Evolutionary conservation across 2,797 vertebrate species (phyloP).

Genomic region (Molossus molossus): DNA sequence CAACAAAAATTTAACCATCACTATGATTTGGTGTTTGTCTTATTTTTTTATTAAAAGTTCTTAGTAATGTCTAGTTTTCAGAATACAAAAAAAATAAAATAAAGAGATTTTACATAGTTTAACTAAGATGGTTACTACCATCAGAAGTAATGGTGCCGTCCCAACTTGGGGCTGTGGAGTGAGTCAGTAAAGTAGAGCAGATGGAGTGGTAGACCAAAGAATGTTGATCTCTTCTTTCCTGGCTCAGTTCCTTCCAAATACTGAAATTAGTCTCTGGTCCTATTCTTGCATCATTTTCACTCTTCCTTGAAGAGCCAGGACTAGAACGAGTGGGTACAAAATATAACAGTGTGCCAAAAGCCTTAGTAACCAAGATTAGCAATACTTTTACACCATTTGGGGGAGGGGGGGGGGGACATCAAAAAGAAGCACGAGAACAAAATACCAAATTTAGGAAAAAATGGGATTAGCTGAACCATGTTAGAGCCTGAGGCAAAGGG

Average conservation of each 20-base stretch:
- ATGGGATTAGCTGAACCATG: background rate
- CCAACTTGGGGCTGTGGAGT: background rate
- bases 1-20: background rate
- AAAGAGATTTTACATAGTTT: background rate
- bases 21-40: background rate
- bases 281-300: constrained; percentile 1
- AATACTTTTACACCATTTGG: background rate
- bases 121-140: background rate
- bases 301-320: background rate
- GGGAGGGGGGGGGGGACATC: too few species aligned
- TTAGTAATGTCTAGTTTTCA: constrained; percentile 20
- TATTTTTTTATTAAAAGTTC: constrained; percentile 14
- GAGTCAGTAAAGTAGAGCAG: background rate
- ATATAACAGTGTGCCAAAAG: background rate
- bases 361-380: background rate
- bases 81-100: background rate
- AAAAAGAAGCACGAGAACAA: background rate
- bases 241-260: background rate
- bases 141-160: background rate
- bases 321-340: background rate
- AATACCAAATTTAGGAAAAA: background rate
- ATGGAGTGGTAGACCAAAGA: background rate
- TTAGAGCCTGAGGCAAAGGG: background rate
- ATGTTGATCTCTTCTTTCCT: background rate
- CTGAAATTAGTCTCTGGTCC: background rate